Evolutionary conservation across 2,888 invertebrate species (phyloP).

Genomic region (Tipula unca): DNA sequence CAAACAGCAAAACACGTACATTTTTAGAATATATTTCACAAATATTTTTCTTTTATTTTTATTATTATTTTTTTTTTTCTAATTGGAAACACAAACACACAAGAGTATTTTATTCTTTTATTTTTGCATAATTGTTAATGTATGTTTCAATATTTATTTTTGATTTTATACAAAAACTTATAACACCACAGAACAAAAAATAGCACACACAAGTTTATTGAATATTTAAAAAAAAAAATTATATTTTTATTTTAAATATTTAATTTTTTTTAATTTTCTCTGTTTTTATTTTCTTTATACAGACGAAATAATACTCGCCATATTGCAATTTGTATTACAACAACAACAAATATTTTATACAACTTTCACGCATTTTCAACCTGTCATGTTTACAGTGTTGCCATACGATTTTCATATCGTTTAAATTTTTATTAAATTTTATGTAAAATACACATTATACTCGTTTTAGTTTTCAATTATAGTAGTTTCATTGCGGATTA

Average conservation of each 20-base stretch:
- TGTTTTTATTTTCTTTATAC: neutral
- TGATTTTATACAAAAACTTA: neutral
- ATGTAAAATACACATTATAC: neutral
- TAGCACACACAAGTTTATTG: neutral
- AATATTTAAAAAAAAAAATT: no score
- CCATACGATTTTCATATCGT: neutral
- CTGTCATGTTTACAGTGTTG: slow-evolving; percentile 18
- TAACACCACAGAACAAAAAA: neutral
- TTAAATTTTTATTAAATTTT: neutral
- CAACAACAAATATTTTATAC: neutral
- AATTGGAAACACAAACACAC: neutral
- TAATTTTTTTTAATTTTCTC: neutral
- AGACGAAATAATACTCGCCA: slow-evolving; percentile 15
- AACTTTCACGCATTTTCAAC: slow-evolving; percentile 17
- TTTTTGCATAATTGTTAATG: neutral
- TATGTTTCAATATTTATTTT: neutral
- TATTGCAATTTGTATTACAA: slow-evolving; percentile 16
- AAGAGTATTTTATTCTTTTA: neutral
- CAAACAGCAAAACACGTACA: neutral
- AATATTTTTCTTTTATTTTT: neutral
- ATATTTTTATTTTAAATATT: neutral
- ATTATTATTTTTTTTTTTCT: neutral
- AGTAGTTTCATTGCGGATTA: neutral
- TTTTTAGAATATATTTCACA: neutral
- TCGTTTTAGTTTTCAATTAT: neutral